Evolutionary conservation across 2,113 vertebrate genomes (phyloP).

Genomic region (Acinonyx jubatus): DNA sequence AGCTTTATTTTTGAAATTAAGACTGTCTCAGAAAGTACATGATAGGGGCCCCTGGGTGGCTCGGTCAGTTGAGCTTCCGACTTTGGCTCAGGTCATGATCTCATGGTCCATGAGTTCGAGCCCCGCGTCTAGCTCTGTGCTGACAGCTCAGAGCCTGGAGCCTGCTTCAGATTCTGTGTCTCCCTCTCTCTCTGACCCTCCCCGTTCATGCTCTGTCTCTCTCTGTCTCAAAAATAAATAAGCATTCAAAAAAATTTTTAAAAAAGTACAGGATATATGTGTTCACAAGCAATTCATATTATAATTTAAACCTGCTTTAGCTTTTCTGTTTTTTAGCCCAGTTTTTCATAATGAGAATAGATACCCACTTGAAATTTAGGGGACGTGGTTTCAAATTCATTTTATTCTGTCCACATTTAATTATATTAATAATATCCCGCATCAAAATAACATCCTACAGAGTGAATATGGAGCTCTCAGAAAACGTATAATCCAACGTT

Average conservation of each 20-base stretch:
- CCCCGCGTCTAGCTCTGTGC: too few species aligned
- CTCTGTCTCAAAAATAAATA: too few species aligned
- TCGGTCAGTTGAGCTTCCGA: too few species aligned
- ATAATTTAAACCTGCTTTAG: not conserved
- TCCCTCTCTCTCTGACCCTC: too few species aligned
- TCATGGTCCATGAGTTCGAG: too few species aligned
- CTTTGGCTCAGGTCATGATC: too few species aligned
- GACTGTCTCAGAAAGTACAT: not conserved
- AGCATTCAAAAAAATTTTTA: accelerated
- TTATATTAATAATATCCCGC: not conserved
- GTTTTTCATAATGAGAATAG: not conserved
- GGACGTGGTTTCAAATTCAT: not conserved
- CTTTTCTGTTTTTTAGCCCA: not conserved
- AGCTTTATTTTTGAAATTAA: not conserved
- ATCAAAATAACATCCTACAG: not conserved
- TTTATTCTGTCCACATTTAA: constrained; percentile 15
- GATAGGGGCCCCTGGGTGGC: not conserved
- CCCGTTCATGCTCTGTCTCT: too few species aligned
- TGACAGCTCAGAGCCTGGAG: too few species aligned
- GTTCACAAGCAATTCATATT: not conserved
- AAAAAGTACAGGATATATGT: not conserved
- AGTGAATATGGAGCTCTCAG: not conserved
- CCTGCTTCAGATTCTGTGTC: too few species aligned
- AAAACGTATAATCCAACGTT: not conserved
- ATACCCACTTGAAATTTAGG: not conserved